Base-by-base conservation (phyloP, 2,888 invertebrate species). In the Pyrrhia umbra region DNA sequence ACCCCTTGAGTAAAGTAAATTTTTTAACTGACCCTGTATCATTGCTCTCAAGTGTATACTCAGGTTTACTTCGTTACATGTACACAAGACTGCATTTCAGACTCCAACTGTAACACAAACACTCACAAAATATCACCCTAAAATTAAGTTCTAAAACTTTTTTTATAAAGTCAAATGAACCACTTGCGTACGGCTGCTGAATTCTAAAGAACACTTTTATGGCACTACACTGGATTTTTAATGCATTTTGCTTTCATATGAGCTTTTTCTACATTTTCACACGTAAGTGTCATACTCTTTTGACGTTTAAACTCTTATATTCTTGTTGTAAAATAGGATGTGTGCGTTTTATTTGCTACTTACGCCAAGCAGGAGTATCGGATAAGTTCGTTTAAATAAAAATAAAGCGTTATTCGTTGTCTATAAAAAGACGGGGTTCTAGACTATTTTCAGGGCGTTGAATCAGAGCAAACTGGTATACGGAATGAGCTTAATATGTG, bases 231-330 rank as follows among this genome's bases (percentile, higher is more conserved):
- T 80, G 64, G 75, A 82, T 85, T 83, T 73, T 85, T 82, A 86
- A 87, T 86, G 88, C 86, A 85, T 85, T 80, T 86, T 83, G 77
- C 82, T 79, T 85, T 84, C 84, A 86, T 81, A 83, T 82, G 80
- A 79, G 81, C 74, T 85, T 82, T 74, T 83, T 82, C 75, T 77
- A 82, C 83, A 80, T 87, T 85, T 86, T 84, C 84, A 85, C 85
- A 83, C 85, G 77, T 85, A 85, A 91, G 90, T 88, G 83, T 84
- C 86, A 85, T 87, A 83, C 81, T 83, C 84, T 85, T 89, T 88
- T 88, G 79, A 88, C 83, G 79, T 81, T 81, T 78, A 84, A 86
- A 59, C 81, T 64, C 80, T 81, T 73, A 50, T 60, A 67, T 68
- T 62, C 49, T 58, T 50, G 47, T 60, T 59, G 49, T 73, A 62